These are phyloP conservation scores for Hyposoter dolosus DNA, from an alignment of 2,888 invertebrate species.

Conservation along the genomic window DNA sequence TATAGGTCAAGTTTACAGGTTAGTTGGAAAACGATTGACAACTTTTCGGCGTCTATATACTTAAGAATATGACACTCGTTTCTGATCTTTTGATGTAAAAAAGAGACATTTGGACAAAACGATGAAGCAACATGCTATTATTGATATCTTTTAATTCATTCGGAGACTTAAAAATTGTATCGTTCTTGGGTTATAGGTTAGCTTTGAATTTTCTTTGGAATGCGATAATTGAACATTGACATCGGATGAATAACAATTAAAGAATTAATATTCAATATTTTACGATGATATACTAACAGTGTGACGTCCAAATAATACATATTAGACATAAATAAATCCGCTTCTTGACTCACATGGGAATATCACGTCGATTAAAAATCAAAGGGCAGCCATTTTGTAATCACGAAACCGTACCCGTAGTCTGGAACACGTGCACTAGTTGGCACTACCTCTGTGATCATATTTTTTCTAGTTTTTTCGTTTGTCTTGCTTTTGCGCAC, in stretches of 20 bases:
- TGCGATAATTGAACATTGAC: not conserved
- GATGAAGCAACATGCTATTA: not conserved
- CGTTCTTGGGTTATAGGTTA: not conserved
- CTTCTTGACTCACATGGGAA: conserved; percentile 64
- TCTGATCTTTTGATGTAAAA: not conserved
- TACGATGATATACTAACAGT: conserved; percentile 81
- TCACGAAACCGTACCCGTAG: not conserved
- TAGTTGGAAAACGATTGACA: conserved; percentile 1
- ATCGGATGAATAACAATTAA: conserved; percentile 53
- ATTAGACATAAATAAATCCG: conserved; percentile 71
- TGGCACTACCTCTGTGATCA: not conserved
- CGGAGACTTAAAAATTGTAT: not conserved
- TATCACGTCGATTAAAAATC: conserved; percentile 24
- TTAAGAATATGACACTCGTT: not conserved
- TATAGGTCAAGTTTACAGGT: conserved; percentile 13
- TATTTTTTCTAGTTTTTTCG: not conserved
- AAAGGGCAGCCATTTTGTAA: conserved; percentile 39
- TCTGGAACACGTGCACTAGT: not conserved
- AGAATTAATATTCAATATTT: conserved; percentile 29
- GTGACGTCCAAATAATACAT: conserved; percentile 83
- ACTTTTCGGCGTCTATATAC: not conserved
- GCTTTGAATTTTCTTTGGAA: not conserved
- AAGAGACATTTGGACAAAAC: not conserved
- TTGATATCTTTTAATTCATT: not conserved
- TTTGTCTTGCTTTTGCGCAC: not conserved